Percentiles rank a stretch among this genome's conserved stretches.
Conservation (phyloP, 2,888 invertebrate genomes). For the Cepaea hortensis region DNA sequence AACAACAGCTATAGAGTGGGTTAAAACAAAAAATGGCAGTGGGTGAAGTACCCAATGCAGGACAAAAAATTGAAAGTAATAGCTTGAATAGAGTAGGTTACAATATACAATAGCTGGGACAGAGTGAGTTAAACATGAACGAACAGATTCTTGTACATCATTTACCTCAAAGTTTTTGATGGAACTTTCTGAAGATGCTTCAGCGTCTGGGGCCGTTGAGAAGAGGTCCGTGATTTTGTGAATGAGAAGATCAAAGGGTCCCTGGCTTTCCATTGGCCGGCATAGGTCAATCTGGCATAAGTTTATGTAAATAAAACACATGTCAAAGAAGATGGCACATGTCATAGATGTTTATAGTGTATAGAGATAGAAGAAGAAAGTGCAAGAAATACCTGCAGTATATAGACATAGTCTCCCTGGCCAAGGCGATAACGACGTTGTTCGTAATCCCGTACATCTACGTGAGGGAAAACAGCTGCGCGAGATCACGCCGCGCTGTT, state of each 20-base stretch:
- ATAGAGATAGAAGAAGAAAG: too few species aligned
- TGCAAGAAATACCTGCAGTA: too few species aligned
- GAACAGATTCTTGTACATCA: background rate
- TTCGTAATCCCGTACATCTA: too few species aligned
- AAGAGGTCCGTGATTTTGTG: slow-evolving; percentile 91
- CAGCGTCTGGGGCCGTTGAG: slow-evolving; percentile 81
- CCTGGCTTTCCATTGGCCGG: slow-evolving; percentile 85
- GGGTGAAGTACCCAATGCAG: too few species aligned
- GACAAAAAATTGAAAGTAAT: background rate
- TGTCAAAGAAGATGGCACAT: too few species aligned
- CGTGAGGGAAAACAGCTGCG: too few species aligned
- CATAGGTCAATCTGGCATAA: slow-evolving; percentile 84
- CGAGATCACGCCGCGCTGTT: too few species aligned
- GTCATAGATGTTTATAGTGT: too few species aligned
- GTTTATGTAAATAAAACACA: background rate
- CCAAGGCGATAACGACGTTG: too few species aligned
- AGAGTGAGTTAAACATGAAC: background rate
- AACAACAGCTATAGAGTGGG: too few species aligned
- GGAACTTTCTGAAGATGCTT: slow-evolving; percentile 73
- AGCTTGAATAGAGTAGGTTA: background rate
- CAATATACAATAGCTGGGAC: background rate
- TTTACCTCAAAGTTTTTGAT: slow-evolving; percentile 80
- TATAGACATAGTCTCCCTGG: too few species aligned
- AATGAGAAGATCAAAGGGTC: slow-evolving; percentile 87
- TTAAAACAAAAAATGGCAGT: too few species aligned